phyloP scores from a whole-genome alignment of 2,888 invertebrate genomes.

The Parthenolecanium corni region DNA sequence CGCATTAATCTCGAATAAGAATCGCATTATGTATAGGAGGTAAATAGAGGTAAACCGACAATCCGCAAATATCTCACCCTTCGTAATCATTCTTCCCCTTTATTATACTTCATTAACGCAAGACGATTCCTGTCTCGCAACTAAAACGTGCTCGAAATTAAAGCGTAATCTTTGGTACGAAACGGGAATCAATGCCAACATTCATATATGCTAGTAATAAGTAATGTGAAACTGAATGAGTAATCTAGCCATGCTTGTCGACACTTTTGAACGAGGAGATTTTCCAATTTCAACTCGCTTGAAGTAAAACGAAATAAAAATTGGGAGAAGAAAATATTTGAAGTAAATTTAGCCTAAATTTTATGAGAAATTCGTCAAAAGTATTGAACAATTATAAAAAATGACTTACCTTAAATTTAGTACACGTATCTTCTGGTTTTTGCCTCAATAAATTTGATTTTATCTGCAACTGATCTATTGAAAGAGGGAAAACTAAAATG shows the following conservation, averaged over 20 bases:
- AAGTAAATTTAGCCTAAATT: neutral
- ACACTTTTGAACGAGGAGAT: no score
- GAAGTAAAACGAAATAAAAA: no score
- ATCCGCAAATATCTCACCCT: slow-evolving; percentile 7
- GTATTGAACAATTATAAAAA: neutral
- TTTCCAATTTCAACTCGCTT: no score
- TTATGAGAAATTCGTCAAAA: neutral
- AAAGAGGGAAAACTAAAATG: neutral
- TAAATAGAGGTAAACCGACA: slow-evolving; percentile 12
- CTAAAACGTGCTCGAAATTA: neutral
- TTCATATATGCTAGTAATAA: no score
- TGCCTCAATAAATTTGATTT: neutral
- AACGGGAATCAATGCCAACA: no score
- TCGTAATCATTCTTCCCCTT: slow-evolving; percentile 8
- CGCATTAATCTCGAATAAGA: slow-evolving; percentile 11
- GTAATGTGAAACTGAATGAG: no score
- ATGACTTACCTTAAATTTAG: neutral
- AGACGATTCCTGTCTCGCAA: neutral
- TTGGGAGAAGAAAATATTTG: no score
- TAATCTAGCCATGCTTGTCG: no score
- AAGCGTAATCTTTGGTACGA: slow-evolving; percentile 2
- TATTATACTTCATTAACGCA: slow-evolving; percentile 11
- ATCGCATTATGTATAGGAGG: slow-evolving; percentile 10
- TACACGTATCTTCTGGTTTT: neutral
- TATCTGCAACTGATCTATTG: neutral